Percentiles rank a stretch among this genome's conserved stretches.
Conservation (phyloP, 2,888 invertebrate genomes). For the Candidula unifasciata region DNA sequence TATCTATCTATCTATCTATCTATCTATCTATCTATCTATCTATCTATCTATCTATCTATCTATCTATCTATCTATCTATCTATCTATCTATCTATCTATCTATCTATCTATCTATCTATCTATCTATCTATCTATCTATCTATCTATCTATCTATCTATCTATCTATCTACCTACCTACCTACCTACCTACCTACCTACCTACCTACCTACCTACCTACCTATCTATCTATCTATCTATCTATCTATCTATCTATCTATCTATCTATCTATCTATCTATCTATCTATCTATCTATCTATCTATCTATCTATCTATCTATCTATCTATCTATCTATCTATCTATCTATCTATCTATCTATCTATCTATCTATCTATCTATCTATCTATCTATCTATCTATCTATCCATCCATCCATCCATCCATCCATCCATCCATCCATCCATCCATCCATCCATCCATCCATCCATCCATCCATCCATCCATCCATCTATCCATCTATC, state of each 20-base stretch:
- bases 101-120: neutral
- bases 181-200: neutral
- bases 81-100: too few species aligned
- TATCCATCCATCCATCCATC: too few species aligned
- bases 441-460: too few species aligned
- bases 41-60: too few species aligned
- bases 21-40: too few species aligned
- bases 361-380: neutral
- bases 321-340: neutral
- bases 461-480: too few species aligned
- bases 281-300: slow-evolving; percentile 8
- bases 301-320: slow-evolving; percentile 8
- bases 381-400: neutral
- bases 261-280: slow-evolving; percentile 8
- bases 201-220: slow-evolving; percentile 7
- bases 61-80: too few species aligned
- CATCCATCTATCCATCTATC: too few species aligned
- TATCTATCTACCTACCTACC: too few species aligned
- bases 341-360: neutral
- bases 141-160: neutral
- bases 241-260: slow-evolving; percentile 8
- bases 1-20: too few species aligned
- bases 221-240: too few species aligned
- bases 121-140: neutral
- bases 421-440: neutral